Percentiles rank a stretch among this genome's conserved stretches.
These are phyloP conservation scores for Daboia siamensis DNA, from an alignment of 2,113 vertebrate species.

Conservation along the genomic window DNA sequence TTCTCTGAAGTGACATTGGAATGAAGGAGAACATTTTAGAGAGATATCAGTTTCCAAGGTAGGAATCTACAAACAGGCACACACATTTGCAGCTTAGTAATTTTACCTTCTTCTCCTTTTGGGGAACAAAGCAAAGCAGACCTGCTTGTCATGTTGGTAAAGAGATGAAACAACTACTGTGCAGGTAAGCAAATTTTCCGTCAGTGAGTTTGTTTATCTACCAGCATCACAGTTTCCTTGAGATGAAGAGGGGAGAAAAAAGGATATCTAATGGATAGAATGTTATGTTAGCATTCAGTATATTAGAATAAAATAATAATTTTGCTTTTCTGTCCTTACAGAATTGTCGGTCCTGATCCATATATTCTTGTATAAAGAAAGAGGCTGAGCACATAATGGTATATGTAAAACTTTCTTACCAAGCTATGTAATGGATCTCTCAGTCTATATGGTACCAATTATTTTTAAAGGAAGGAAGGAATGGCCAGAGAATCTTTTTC, in stretches of 20 bases:
- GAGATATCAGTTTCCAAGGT: slow-evolving; percentile 17
- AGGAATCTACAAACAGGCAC: slow-evolving; percentile 25
- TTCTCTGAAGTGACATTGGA: slow-evolving; percentile 28
- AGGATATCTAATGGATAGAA: background rate
- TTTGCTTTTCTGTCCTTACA: background rate
- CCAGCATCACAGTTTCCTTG: background rate
- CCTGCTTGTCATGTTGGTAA: slow-evolving; percentile 11
- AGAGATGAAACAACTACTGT: slow-evolving; percentile 6
- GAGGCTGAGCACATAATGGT: background rate
- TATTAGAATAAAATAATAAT: background rate
- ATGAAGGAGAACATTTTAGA: slow-evolving; percentile 27
- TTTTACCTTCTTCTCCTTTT: slow-evolving; percentile 17
- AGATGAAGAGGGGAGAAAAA: background rate
- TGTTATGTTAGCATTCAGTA: background rate
- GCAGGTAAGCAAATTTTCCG: background rate
- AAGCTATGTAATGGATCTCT: background rate
- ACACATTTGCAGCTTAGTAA: slow-evolving; percentile 31
- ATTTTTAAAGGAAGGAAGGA: background rate
- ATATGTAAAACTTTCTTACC: background rate
- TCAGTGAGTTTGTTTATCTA: slow-evolving; percentile 1
- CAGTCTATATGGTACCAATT: background rate
- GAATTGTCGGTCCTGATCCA: background rate
- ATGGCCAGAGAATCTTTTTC: background rate
- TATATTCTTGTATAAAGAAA: background rate
- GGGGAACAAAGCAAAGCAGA: slow-evolving; percentile 10